These are phyloP conservation scores for Xanthorhoe designata DNA, from an alignment of 2,888 invertebrate genomes.

Conservation along the genomic window DNA sequence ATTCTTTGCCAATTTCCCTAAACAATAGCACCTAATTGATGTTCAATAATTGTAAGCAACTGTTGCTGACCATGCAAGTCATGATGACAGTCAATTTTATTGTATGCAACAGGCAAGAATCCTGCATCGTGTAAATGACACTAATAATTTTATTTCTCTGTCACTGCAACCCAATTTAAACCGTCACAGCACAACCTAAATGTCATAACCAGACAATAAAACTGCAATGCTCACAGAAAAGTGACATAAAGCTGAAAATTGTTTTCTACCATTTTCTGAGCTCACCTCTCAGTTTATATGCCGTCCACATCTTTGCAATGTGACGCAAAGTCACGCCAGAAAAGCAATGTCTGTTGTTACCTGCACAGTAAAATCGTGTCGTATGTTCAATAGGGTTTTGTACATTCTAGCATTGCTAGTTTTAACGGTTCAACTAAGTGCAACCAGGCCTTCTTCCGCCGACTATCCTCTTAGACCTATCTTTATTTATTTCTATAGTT, in stretches of 20 bases:
- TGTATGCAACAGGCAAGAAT: too few species aligned
- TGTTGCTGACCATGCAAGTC: too few species aligned
- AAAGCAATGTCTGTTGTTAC: slow-evolving; percentile 1
- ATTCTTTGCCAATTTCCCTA: too few species aligned
- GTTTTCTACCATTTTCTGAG: not conserved
- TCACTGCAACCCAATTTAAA: not conserved
- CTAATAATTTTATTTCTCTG: too few species aligned
- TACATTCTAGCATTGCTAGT: not conserved
- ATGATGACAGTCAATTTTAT: too few species aligned
- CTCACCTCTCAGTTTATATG: not conserved
- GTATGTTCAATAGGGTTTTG: not conserved
- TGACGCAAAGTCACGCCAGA: not conserved
- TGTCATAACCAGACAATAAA: not conserved
- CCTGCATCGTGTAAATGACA: too few species aligned
- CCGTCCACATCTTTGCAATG: slow-evolving; percentile 1
- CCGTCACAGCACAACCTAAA: not conserved
- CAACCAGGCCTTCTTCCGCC: too few species aligned
- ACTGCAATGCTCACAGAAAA: not conserved
- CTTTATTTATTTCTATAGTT: too few species aligned
- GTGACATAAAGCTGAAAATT: not conserved
- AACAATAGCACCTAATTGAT: too few species aligned
- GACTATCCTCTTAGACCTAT: too few species aligned
- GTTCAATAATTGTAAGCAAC: too few species aligned
- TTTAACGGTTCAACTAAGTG: too few species aligned
- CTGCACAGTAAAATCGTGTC: not conserved